Percentiles rank a stretch among this genome's conserved stretches.
Evolutionary conservation across 2,888 invertebrate genomes (phyloP).

Genomic region (Pyrrhosoma nymphula): DNA sequence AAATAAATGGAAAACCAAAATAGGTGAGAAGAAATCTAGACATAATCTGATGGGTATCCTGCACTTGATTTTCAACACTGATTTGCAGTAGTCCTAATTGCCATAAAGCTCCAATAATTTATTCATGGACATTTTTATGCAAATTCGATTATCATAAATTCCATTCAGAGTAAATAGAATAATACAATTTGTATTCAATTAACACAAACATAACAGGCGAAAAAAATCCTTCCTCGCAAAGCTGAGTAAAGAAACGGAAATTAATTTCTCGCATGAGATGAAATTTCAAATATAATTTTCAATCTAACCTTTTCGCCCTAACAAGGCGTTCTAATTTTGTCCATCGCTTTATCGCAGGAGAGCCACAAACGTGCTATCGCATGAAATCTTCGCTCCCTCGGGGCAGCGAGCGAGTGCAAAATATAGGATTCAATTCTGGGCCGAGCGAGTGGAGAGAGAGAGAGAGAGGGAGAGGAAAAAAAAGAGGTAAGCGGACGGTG

Average conservation of each 20-base stretch:
- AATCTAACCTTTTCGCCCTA: not conserved
- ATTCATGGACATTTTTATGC: too few relatives aligned
- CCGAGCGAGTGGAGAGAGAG: not conserved
- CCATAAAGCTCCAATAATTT: too few relatives aligned
- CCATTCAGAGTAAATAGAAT: too few relatives aligned
- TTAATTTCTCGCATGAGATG: not conserved
- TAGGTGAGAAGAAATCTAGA: too few relatives aligned
- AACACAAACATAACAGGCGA: too few relatives aligned
- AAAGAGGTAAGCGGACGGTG: not conserved
- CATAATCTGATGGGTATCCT: too few relatives aligned
- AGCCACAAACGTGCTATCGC: not conserved
- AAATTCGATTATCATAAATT: too few relatives aligned
- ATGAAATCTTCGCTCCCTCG: not conserved
- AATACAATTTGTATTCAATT: too few relatives aligned
- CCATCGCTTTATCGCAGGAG: not conserved
- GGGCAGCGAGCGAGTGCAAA: not conserved
- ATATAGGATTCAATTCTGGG: conserved; percentile 1
- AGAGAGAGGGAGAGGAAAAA: not conserved
- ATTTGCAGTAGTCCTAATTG: too few relatives aligned
- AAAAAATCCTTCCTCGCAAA: not conserved
- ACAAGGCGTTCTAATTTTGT: not conserved
- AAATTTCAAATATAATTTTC: not conserved
- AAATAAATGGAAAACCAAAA: too few relatives aligned
- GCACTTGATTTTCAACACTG: too few relatives aligned
- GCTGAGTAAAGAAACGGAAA: not conserved